Evolutionary conservation across 2,113 vertebrate genomes (phyloP), one percentile per base, ranked within the genome.

Genomic region (Pseudolaguvia tuberculata): DNA sequence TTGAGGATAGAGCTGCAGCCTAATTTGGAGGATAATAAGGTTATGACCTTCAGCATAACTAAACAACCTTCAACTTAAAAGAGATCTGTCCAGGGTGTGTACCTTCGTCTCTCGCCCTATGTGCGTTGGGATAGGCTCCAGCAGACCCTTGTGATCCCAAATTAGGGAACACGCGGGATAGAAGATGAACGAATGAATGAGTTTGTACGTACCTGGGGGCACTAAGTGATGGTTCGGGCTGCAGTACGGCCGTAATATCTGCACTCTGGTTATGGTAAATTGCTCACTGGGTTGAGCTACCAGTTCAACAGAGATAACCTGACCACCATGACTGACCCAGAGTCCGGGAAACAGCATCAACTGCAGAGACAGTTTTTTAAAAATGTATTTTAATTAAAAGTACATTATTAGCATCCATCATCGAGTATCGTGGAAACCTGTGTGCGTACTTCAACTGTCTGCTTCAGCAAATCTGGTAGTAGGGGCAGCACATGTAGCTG

Each of bases 301-400:
- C 57, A 93, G 73, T 50, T 92, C 87, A 47, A 92, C 80, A 31
- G 90, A 88, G 4, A 78, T 51, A 57, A 92, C 51, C 72, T 79
- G 85, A 21, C 91, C 92, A 15, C 89, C 85, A 18, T 92, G 91
- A 78, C 89, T 93, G 85, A 92, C 90, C 92, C 91, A 93, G 48
- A 91, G 56, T 14, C 92, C 92, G 20, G 91, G 92, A 71, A 93
- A 92, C 53, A 92, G 73, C 88, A 90, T 90, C 85, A 92, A 80
- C 91, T 93, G 82, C 21, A 35, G 27, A 23, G 13, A 1, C 20
- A 39, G 1, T n/a, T n/a, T n/a, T n/a, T n/a, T n/a, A 77, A 23
- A 7, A n/a, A 23, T 6, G 11, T 29, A n/a, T 2, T 5, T 39
- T 21, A 9, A 21, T 10, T 5, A 35, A 17, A 15, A 48, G 1